These are phyloP conservation scores for Ectemnius lituratus DNA, from an alignment of 2,888 invertebrate genomes.

Conservation along the genomic window DNA sequence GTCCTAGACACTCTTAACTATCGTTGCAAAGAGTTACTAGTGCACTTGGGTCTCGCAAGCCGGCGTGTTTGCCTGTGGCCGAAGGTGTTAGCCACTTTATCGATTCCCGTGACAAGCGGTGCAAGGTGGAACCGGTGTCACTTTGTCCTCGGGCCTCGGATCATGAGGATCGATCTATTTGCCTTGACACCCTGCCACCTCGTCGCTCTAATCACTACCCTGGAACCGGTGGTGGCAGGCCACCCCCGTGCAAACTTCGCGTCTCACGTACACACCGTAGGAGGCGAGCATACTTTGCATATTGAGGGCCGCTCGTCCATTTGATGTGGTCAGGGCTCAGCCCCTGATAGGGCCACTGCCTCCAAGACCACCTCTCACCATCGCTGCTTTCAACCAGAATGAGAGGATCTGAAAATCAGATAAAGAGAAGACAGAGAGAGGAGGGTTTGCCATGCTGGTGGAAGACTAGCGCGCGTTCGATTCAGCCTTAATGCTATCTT, in stretches of 20 bases:
- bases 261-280: conserved; percentile 27
- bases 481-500: conserved; percentile 67
- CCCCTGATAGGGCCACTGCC: conserved; percentile 22
- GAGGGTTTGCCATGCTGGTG: not conserved
- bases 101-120: too few relatives aligned
- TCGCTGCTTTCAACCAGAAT: too few relatives aligned
- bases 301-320: conserved; percentile 59
- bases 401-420: conserved; percentile 15
- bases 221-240: conserved; percentile 21
- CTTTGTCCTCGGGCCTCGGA: conserved; percentile 1
- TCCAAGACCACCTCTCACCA: too few relatives aligned
- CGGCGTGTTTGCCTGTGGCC: too few relatives aligned
- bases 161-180: conserved; percentile 25
- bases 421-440: conserved; percentile 5
- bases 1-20: too few relatives aligned
- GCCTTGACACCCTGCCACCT: conserved; percentile 24
- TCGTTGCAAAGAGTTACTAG: too few relatives aligned
- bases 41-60: too few relatives aligned
- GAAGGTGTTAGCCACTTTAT: too few relatives aligned
- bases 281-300: conserved; percentile 62
- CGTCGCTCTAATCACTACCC: conserved; percentile 37
- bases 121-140: conserved; percentile 13
- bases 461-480: conserved; percentile 48
- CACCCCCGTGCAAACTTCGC: conserved; percentile 42
- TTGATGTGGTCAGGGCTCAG: conserved; percentile 68